Conservation (phyloP, 2,797 vertebrate genomes). For the Erpetoichthys calabaricus region DNA sequence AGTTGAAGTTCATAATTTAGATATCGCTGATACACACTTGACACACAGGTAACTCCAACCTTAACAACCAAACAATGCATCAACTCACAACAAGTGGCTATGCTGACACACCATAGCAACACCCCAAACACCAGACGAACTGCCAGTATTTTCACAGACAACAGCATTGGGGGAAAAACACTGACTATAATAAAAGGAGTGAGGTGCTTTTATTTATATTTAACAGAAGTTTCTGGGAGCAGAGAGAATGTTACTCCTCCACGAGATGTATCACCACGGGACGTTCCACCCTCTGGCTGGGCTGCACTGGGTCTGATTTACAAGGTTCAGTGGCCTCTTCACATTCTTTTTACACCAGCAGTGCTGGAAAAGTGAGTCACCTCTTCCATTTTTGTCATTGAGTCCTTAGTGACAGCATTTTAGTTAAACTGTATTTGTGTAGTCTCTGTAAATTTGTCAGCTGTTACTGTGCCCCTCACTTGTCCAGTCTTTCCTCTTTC, state of each 20-base stretch:
- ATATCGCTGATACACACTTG: no score
- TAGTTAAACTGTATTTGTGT: not conserved
- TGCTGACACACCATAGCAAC: no score
- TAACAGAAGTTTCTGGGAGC: slow-evolving; percentile 56
- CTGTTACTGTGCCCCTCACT: not conserved
- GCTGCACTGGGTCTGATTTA: slow-evolving; percentile 90
- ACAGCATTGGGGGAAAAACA: no score
- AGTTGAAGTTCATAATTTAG: no score
- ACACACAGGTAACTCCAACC: no score
- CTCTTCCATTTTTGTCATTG: not conserved
- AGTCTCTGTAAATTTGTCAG: slow-evolving; percentile 6
- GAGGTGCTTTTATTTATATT: slow-evolving; percentile 1
- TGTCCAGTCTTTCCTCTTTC: slow-evolving; percentile 8
- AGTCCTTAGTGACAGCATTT: not conserved
- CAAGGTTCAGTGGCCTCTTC: slow-evolving; percentile 94
- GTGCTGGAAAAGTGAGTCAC: slow-evolving; percentile 82
- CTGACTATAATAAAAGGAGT: no score
- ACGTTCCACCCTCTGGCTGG: slow-evolving; percentile 83
- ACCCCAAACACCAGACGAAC: no score
- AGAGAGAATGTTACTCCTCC: slow-evolving; percentile 70
- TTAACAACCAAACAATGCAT: no score
- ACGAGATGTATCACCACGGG: slow-evolving; percentile 80
- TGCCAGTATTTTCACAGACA: no score
- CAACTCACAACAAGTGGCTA: no score
- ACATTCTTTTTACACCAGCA: slow-evolving; percentile 94